Evolutionary conservation across 2,888 invertebrate genomes (phyloP).

Genomic region (Amiota minor): DNA sequence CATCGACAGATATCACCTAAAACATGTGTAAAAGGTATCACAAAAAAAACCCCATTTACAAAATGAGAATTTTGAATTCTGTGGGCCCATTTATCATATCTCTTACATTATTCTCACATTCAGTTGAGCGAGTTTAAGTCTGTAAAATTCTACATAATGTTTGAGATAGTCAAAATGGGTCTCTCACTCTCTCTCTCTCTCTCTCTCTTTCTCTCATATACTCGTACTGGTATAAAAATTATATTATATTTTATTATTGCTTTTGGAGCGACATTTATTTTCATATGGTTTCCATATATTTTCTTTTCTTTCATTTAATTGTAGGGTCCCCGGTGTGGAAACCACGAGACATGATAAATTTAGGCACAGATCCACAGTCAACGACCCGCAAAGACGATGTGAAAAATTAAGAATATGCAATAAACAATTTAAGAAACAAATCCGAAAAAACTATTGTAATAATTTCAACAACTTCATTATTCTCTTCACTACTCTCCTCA

Average conservation of each 20-base stretch:
- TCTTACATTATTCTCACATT: no score
- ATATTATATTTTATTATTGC: constrained; percentile 1
- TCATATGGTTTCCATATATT: constrained; percentile 74
- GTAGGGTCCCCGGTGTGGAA: constrained; percentile 99
- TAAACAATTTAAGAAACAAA: constrained; percentile 42
- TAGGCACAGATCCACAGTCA: constrained; percentile 75
- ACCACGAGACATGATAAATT: constrained; percentile 89
- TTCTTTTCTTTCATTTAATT: constrained; percentile 76
- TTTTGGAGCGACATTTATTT: constrained; percentile 62
- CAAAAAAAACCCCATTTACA: no score
- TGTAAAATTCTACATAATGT: not conserved
- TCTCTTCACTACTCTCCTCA: constrained; percentile 30
- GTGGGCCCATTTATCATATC: no score
- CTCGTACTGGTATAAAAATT: constrained; percentile 28
- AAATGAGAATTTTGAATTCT: no score
- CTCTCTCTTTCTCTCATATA: constrained; percentile 45
- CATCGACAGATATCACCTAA: no score
- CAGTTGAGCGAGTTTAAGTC: no score
- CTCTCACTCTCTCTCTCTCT: constrained; percentile 43
- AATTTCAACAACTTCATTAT: constrained; percentile 34
- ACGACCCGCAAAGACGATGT: constrained; percentile 75
- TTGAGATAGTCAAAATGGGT: constrained; percentile 23
- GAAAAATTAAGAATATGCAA: constrained; percentile 70
- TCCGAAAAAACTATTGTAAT: constrained; percentile 35
- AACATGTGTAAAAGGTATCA: no score